Percentiles rank a stretch among this genome's conserved stretches.
These are phyloP conservation scores for Pygmarrhopalites habei DNA, from an alignment of 1,140 invertebrate species.

Conservation along the genomic window DNA sequence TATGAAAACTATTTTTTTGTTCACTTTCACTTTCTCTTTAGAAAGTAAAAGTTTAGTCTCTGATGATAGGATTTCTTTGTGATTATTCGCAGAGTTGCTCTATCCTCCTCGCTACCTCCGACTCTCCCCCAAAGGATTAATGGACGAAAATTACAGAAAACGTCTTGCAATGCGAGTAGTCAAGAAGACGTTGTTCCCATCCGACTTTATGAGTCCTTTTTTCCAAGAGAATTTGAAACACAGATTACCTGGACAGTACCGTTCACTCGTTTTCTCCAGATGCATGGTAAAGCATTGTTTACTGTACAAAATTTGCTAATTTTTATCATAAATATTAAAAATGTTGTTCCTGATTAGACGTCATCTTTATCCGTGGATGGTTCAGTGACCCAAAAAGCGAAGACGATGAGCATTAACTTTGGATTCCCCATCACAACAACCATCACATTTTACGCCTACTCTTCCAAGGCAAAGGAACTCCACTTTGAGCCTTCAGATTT, in stretches of 20 bases:
- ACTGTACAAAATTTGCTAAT: not conserved
- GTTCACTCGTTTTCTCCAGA: not conserved
- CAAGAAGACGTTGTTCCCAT: slow-evolving; percentile 23
- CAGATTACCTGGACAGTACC: not conserved
- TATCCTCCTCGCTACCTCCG: slow-evolving; percentile 26
- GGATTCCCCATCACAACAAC: not conserved
- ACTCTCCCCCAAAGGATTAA: not conserved
- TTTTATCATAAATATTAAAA: not conserved
- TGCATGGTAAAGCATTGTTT: slow-evolving; percentile 16
- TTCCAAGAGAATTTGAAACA: slow-evolving; percentile 19
- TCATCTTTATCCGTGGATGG: slow-evolving; percentile 16
- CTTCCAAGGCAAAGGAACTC: not conserved
- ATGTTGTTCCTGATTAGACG: slow-evolving; percentile 12
- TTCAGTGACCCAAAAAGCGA: slow-evolving; percentile 22
- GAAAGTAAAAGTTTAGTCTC: not conserved
- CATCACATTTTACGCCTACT: slow-evolving; percentile 17
- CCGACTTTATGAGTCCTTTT: slow-evolving; percentile 27
- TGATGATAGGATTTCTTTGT: no score
- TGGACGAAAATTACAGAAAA: slow-evolving; percentile 15
- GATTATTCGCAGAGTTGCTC: no score
- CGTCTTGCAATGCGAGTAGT: slow-evolving; percentile 26
- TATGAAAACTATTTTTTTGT: slow-evolving; percentile 1
- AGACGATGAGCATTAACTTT: not conserved
- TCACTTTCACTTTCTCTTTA: not conserved
- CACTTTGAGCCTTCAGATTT: slow-evolving; percentile 11